A percentile compares a stretch with the other conserved stretches of the same genome.
These are phyloP conservation scores for Galagoides demidoff DNA, from an alignment of 2,797 vertebrate genomes.

Conservation along the genomic window DNA sequence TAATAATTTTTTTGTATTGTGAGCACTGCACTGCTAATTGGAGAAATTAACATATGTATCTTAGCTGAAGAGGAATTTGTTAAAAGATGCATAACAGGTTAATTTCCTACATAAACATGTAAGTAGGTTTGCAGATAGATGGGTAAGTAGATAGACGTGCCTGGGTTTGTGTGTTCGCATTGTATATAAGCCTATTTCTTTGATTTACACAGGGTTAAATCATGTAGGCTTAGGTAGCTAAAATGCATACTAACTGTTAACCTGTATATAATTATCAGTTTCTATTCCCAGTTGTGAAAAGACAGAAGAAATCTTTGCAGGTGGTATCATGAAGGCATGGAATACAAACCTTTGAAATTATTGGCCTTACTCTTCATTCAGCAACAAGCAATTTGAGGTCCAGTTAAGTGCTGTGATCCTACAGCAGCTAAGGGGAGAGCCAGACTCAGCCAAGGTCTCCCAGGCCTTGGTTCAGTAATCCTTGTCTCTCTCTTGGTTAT, in stretches of 20 bases:
- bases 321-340: neutral
- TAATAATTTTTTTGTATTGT: neutral
- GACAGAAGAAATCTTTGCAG: neutral
- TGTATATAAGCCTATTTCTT: neutral
- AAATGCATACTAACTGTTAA: neutral
- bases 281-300: neutral
- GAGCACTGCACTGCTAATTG: neutral
- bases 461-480: neutral
- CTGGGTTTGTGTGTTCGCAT: neutral
- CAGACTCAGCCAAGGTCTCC: neutral
- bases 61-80: constrained; percentile 1
- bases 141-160: neutral
- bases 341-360: neutral
- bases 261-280: neutral
- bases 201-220: neutral
- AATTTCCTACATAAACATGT: neutral
- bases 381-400: neutral
- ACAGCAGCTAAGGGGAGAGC: neutral
- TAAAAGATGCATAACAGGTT: neutral
- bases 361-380: neutral
- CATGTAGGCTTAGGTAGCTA: neutral
- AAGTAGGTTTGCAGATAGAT: neutral
- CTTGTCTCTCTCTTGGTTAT: neutral
- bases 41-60: neutral
- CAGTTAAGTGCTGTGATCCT: rapidly evolving